Conservation (phyloP, 1,140 invertebrate genomes). For the Drosophila funebris region DNA sequence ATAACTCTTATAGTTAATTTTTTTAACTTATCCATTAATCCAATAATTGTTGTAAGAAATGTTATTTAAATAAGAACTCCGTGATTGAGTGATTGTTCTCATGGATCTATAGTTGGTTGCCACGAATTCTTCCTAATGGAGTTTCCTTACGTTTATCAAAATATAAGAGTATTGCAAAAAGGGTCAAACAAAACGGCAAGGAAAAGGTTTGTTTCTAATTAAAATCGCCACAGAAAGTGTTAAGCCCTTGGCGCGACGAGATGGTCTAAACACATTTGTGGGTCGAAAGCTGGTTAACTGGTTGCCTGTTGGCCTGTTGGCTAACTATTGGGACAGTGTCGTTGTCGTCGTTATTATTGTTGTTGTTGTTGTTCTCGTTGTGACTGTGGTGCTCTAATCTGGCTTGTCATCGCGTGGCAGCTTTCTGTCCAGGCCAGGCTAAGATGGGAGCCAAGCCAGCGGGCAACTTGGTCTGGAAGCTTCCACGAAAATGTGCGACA, state of each 20-base stretch:
- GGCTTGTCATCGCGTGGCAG: conserved; percentile 76
- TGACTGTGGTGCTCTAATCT: conserved; percentile 56
- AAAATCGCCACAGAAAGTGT: conserved; percentile 79
- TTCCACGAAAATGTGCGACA: conserved; percentile 79
- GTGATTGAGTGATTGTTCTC: no score
- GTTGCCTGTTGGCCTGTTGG: conserved; percentile 11
- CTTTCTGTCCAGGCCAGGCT: conserved; percentile 66
- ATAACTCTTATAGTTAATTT: background rate
- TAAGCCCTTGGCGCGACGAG: conserved; percentile 56
- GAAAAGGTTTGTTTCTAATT: conserved; percentile 65
- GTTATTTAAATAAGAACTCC: no score
- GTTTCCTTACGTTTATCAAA: background rate
- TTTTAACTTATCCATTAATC: background rate
- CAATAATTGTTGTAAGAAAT: no score
- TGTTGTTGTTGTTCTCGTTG: conserved; percentile 16
- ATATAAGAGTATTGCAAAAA: background rate
- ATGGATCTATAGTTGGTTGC: no score
- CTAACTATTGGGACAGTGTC: conserved; percentile 50
- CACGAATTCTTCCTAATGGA: no score
- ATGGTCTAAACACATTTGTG: conserved; percentile 50
- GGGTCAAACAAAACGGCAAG: conserved; percentile 1
- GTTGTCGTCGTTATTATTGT: conserved; percentile 43
- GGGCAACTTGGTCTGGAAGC: conserved; percentile 30
- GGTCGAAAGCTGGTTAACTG: conserved; percentile 35
- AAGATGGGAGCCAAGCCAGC: conserved; percentile 6